Conservation (phyloP, 2,888 invertebrate genomes). For the Stegana nigrithorax region DNA sequence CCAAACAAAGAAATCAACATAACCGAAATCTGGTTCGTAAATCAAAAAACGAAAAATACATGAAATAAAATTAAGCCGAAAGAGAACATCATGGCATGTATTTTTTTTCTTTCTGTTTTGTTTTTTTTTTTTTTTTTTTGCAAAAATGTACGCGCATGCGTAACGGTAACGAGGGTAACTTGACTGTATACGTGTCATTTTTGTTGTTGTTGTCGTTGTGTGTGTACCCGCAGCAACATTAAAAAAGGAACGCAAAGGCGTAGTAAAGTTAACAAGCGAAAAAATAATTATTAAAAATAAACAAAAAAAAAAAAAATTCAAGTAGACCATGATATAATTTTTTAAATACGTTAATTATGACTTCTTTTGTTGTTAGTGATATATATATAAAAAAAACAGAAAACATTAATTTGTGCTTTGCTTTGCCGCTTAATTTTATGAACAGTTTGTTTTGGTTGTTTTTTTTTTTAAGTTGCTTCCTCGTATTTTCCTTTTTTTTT, state of each 20-base stretch:
- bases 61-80: background rate
- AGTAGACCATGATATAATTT: conserved; percentile 19
- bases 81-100: background rate
- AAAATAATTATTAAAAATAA: no score
- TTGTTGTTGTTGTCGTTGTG: conserved; percentile 22
- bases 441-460: background rate
- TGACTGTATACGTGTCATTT: conserved; percentile 13
- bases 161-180: no score
- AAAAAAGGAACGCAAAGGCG: no score
- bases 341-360: conserved; percentile 17
- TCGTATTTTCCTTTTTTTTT: background rate
- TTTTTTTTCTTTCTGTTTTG: no score
- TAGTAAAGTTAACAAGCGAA: no score
- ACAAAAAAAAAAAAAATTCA: conserved; percentile 37
- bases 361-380: conserved; percentile 14
- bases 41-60: no score
- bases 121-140: no score
- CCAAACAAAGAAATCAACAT: no score
- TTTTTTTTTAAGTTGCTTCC: conserved; percentile 13
- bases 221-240: no score
- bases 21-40: no score
- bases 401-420: conserved; percentile 41
- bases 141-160: no score
- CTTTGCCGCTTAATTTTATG: conserved; percentile 11
- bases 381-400: conserved; percentile 20